Evolutionary conservation across 2,888 invertebrate genomes (phyloP).

Genomic region (Anodontia alba): DNA sequence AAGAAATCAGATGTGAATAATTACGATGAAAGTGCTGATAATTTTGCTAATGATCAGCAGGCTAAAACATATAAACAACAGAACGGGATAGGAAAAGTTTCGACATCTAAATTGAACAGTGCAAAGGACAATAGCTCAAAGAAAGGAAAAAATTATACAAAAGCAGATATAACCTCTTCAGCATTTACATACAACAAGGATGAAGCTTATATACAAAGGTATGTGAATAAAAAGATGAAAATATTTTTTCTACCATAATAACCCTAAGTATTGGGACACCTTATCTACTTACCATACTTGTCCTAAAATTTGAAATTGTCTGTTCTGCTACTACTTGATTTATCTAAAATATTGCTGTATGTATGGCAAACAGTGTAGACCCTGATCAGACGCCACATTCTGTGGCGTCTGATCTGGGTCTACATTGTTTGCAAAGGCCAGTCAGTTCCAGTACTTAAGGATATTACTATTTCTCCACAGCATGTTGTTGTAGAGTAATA

Average conservation of each 20-base stretch:
- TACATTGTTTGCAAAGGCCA: too few relatives aligned
- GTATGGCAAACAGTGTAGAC: too few relatives aligned
- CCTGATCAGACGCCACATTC: too few relatives aligned
- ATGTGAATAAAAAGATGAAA: too few relatives aligned
- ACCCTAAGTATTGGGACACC: too few relatives aligned
- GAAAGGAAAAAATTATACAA: conserved; percentile 78
- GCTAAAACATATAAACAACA: conserved; percentile 77
- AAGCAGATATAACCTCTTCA: conserved; percentile 73
- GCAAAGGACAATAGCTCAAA: conserved; percentile 77
- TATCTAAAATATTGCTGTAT: too few relatives aligned
- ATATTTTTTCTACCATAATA: too few relatives aligned
- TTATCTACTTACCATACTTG: too few relatives aligned
- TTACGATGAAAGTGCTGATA: conserved; percentile 79
- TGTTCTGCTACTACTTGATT: too few relatives aligned
- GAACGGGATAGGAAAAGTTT: conserved; percentile 70
- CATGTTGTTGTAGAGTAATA: not conserved
- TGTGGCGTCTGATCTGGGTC: too few relatives aligned
- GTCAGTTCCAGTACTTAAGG: too few relatives aligned
- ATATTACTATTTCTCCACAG: not conserved
- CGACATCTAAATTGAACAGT: conserved; percentile 78
- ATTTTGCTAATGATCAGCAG: conserved; percentile 79
- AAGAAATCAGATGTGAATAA: conserved; percentile 81
- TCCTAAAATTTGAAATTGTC: too few relatives aligned
- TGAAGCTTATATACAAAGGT: conserved; percentile 79
- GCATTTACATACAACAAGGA: conserved; percentile 83